Percentiles rank a stretch among this genome's conserved stretches.
Conservation (phyloP, 2,113 vertebrate species). For the Hippocampus barbouri region DNA sequence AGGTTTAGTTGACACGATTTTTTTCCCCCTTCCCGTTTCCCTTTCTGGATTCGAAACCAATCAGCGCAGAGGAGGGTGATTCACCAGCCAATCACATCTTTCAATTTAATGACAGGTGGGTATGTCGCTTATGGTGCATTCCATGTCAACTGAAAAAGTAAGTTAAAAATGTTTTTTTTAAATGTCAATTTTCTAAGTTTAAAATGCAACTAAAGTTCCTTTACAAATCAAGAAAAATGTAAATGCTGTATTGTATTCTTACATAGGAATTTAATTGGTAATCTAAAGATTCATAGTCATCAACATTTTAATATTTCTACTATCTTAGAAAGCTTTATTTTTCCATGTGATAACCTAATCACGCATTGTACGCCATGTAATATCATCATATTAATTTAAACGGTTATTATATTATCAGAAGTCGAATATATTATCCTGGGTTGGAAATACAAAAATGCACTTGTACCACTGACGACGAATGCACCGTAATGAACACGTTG, state of each 20-base stretch:
- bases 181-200: neutral
- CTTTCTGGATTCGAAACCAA: slow-evolving; percentile 54
- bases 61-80: slow-evolving; percentile 23
- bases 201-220: neutral
- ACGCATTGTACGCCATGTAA: too few species aligned
- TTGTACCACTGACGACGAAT: neutral
- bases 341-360: too few species aligned
- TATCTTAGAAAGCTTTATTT: too few species aligned
- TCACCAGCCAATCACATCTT: slow-evolving; percentile 53
- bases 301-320: neutral
- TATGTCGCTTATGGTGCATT: slow-evolving; percentile 13
- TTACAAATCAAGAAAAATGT: neutral
- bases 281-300: neutral
- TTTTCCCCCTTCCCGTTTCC: slow-evolving; percentile 66
- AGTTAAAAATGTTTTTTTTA: neutral
- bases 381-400: too few species aligned
- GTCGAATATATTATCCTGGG: neutral
- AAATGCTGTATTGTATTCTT: neutral
- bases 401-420: neutral
- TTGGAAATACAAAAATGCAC: neutral
- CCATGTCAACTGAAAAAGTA: accelerated
- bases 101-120: neutral
- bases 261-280: neutral
- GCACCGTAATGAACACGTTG: neutral
- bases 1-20: slow-evolving; percentile 36